Evolutionary conservation across 1,140 invertebrate genomes (phyloP).

Genomic region (Latrodectus geometricus): DNA sequence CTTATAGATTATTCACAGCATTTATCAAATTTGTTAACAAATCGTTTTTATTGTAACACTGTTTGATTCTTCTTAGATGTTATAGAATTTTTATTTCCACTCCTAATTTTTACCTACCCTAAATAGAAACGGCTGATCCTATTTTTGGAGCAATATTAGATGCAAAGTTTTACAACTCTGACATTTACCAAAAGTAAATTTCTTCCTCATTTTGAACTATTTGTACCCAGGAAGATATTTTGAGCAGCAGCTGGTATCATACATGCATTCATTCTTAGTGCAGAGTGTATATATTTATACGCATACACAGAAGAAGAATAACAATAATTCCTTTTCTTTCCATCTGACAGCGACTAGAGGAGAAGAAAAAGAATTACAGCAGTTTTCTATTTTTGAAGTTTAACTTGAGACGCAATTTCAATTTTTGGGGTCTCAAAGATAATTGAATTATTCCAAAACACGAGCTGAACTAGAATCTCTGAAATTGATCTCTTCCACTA

Average conservation of each 20-base stretch:
- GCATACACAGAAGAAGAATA: background rate
- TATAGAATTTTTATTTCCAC: background rate
- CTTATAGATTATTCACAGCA: too few relatives aligned
- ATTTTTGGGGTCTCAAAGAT: background rate
- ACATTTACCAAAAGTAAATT: background rate
- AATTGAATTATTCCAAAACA: background rate
- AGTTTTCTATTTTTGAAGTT: slow-evolving; percentile 1
- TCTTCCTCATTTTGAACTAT: background rate
- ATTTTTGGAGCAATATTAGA: background rate
- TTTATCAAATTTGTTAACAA: too few relatives aligned
- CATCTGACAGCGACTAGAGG: background rate
- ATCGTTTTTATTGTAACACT: too few relatives aligned
- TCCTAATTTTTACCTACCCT: background rate
- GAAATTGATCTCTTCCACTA: background rate
- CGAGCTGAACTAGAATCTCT: background rate
- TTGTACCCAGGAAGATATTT: background rate
- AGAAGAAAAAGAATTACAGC: background rate
- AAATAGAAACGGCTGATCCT: background rate
- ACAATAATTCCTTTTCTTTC: background rate
- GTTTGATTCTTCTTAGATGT: background rate
- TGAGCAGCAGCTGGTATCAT: background rate
- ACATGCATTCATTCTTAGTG: too few relatives aligned
- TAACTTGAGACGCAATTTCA: background rate
- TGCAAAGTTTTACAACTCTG: background rate
- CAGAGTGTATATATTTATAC: background rate